Evolutionary conservation across 2,888 invertebrate species (phyloP), one percentile per base, ranked within the genome.

Genomic region (Eremobia ochroleuca): DNA sequence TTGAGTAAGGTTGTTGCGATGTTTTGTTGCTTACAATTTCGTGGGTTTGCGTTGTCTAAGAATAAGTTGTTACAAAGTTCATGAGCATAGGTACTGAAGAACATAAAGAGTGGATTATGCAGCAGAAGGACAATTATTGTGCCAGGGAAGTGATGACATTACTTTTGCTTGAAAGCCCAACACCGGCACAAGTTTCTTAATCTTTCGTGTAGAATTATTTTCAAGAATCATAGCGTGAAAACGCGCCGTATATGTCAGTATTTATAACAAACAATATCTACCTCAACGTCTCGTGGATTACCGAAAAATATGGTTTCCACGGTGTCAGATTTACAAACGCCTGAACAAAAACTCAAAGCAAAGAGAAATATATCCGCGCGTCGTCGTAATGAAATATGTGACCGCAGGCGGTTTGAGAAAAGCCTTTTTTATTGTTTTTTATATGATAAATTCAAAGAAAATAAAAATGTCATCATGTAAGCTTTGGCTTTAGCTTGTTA

Each of bases 361-460:
- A 91, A 87, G 86, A 86, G 80, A 86, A 79, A 86, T 87, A 86
- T 87, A 88, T 86, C 89, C 87, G 84, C 85, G 86, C 80, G 85
- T 74, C 82, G 88, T 88, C 83, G 88, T 89, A 91, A 92, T 92
- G 90, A 92, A 92, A 92, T 91, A 92, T 91, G 89, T 90, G 89
- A 87, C 92, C 91, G 90, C 91, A 91, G 91, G 92, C 92, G 91
- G 84, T 87, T 88, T 83, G 82, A 86, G 85, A 79, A 87, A 88
- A 88, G 84, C 81, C 87, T 86, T 90, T 87, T 84, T 86, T 88
- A 85, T 88, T 81, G 85, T 86, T 89, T 79, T 88, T 80, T 76
- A 67, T 72, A 73, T 73, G 82, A 88, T 83, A 80, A 82, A 81
- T 88, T 83, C 84, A 68, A 73, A 77, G 70, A 80, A 82, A 83